Evolutionary conservation across 2,888 invertebrate species (phyloP), one percentile per base, ranked within the genome.

Genomic region (Pterobdella sp.): DNA sequence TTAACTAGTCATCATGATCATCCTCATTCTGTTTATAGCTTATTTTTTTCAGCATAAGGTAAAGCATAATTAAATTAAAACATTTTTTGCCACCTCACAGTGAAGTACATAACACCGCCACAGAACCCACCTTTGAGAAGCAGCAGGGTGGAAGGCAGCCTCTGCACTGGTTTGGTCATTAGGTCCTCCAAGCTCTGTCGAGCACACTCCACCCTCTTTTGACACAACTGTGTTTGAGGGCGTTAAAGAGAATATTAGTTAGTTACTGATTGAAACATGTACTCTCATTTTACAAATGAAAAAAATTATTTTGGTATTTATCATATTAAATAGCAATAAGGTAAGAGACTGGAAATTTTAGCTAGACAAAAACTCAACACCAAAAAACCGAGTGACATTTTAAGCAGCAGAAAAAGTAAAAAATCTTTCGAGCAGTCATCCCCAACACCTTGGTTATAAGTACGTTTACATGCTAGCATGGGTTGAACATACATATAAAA

Each of bases 161-260:
- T 88, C 87, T 98, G 98, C 79, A 98, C 95, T 74, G 97, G 97
- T 82, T 96, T 88, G 81, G 98, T 97, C 85, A 98, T 88, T 78
- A 98, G 87, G 84, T 98, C 98, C 84, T 93, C 92, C 80, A 98
- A 87, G 81, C 91, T 92, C 86, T 97, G 95, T 79, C 96, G 88
- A 34, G 94, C 94, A 85, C 96, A 97, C 84, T 97, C 96, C 10
- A 94, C 93, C 84, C 90, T 91, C 52, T 81, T 82, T 77, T 85
- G 81, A 77, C 85, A 85, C 80, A 94, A 93, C 87, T 96, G 67
- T n/a, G n/a, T n/a, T n/a, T 7, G 14, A 37, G 36, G 1, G 1
- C 1, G 18, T 29, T 1, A 72, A 64, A 32, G 10, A 49, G 56
- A 10, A 14, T 37, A 68, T 22, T 3, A 70, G 14, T 14, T 14